phyloP scores from a whole-genome alignment of 1,140 invertebrate genomes.

The Popillia japonica region DNA sequence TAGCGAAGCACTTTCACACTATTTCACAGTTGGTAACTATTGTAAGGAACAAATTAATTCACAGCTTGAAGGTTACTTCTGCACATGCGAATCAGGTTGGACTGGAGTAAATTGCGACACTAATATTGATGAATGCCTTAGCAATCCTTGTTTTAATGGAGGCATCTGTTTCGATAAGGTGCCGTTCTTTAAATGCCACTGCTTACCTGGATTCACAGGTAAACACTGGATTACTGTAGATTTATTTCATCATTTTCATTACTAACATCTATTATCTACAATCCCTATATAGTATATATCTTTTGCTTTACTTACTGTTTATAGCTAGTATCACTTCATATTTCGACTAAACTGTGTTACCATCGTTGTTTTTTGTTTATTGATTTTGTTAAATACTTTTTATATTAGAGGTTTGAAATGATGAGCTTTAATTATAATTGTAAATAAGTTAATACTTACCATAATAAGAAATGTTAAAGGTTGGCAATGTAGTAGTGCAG shows the following conservation, averaged over 20 bases:
- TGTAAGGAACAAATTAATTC: constrained; percentile 44
- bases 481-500: too few species aligned
- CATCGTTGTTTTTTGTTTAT: too few species aligned
- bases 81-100: constrained; percentile 78
- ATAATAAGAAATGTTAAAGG: too few species aligned
- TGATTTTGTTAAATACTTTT: too few species aligned
- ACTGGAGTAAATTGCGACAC: constrained; percentile 69
- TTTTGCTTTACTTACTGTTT: background rate
- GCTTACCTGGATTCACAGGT: constrained; percentile 74
- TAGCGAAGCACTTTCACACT: background rate
- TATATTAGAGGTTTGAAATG: too few species aligned
- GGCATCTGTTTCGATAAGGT: constrained; percentile 71
- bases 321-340: too few species aligned
- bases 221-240: constrained; percentile 45
- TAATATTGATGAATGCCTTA: constrained; percentile 66
- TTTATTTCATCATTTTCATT: constrained; percentile 19
- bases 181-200: constrained; percentile 73
- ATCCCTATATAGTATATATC: background rate
- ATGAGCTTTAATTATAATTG: too few species aligned
- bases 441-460: too few species aligned
- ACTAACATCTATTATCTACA: background rate
- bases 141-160: constrained; percentile 72
- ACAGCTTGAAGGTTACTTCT: constrained; percentile 71
- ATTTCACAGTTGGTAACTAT: constrained; percentile 8
- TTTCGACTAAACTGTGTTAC: too few species aligned